Base-by-base conservation (phyloP, 2,797 vertebrate genomes). In the Notolepis coatsorum region DNA sequence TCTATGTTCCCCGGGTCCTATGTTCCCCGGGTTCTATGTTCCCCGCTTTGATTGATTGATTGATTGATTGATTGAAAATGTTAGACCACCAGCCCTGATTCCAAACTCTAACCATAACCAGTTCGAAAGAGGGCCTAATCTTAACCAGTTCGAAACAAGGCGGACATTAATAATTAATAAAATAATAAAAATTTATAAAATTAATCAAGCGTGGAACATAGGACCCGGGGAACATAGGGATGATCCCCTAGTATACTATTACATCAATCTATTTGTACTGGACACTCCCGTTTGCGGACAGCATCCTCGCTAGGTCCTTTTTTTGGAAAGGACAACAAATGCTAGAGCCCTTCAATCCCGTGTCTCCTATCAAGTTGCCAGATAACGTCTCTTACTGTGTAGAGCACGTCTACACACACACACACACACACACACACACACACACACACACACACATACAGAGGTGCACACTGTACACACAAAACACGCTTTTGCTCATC, bases 321-420 rank as follows among this genome's bases (percentile, higher is more conserved):
- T 88, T 82, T 31, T 21, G 18, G 80, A 76, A 77, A 77, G 49
- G 65, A 63, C 82, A 84, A 84, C 62, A 80, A 85, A 85, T 74
- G 73, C 54, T 39, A 41, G 58, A 53, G 47, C 46, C 65, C 45
- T 30, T 43, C 41, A 10, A 41, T 68, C 53, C 62, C 67, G 53
- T 35, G 46, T 71, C 59, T 71, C 67, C 47, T 60, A 10, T 82
- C 67, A 63, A 21, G 35, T 80, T 78, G 66, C 75, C 61, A 68
- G 58, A 75, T 63, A 49, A 24, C 60, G 58, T 68, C 33, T 28
- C 45, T 24, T 30, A 17, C 15, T 73, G 46, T 35, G 33, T 21
- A 39, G 8, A 6, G 31, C 15, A 43, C 4, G 8, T 51, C 57
- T 24, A 47, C 42, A 38, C 21, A 15, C 43, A 55, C 1, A 10